A percentile compares a stretch with the other conserved stretches of the same genome.
Conservation (phyloP, 1,140 invertebrate species). For the Aphaenogaster ashmeadi region DNA sequence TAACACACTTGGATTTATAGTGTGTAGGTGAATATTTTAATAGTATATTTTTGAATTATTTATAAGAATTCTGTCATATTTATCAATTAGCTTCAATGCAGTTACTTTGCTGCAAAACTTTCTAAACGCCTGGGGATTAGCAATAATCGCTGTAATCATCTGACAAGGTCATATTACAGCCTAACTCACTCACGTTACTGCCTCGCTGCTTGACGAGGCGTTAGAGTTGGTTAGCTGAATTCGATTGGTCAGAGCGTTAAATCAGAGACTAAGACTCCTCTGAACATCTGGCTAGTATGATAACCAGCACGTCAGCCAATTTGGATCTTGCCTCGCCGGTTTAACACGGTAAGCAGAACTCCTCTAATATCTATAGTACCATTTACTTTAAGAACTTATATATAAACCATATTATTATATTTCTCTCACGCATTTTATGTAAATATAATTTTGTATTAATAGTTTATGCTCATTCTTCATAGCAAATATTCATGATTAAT, state of each 20-base stretch:
- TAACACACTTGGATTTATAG: too few relatives aligned
- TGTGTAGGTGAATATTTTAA: background rate
- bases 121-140: background rate
- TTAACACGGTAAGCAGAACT: constrained; percentile 33
- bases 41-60: background rate
- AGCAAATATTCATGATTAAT: background rate
- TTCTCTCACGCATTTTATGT: background rate
- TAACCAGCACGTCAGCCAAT: constrained; percentile 64
- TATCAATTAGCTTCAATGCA: background rate
- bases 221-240: constrained; percentile 40
- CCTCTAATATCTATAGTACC: background rate
- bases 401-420: background rate
- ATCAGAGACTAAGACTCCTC: constrained; percentile 69
- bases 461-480: background rate
- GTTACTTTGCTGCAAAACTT: background rate
- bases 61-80: background rate
- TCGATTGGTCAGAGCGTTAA: constrained; percentile 63
- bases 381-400: constrained; percentile 13
- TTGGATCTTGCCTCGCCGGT: constrained; percentile 12
- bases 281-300: constrained; percentile 65
- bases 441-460: constrained; percentile 5
- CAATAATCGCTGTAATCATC: constrained; percentile 26
- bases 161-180: constrained; percentile 26
- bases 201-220: constrained; percentile 12
- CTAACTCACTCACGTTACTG: constrained; percentile 1